Evolutionary conservation across 1,140 invertebrate genomes (phyloP).

Genomic region (Zelostemma sp.): DNA sequence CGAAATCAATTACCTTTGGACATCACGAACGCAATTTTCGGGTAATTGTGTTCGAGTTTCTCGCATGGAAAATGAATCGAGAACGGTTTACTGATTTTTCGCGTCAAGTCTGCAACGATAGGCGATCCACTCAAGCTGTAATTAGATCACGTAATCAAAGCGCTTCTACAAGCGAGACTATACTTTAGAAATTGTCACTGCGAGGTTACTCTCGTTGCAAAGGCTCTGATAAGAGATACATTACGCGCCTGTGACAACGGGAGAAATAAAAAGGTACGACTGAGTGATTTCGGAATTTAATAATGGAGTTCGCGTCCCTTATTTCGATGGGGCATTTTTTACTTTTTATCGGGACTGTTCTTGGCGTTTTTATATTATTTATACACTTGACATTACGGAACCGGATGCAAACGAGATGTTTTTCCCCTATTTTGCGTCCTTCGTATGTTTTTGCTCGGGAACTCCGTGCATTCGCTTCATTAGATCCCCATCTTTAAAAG

Average conservation of each 20-base stretch:
- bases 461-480: conserved; percentile 34
- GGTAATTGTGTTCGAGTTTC: no score
- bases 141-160: conserved; percentile 37
- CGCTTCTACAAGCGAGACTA: conserved; percentile 14
- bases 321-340: no score
- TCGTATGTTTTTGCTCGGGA: no score
- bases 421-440: no score
- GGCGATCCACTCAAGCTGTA: conserved; percentile 28
- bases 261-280: conserved; percentile 16
- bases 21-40: no score
- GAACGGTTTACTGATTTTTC: not conserved
- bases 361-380: no score
- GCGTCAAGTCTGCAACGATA: not conserved
- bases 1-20: no score
- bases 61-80: no score
- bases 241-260: not conserved
- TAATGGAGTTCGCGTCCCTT: no score
- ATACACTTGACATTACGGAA: no score
- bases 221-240: not conserved
- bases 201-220: conserved; percentile 9
- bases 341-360: no score
- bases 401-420: no score
- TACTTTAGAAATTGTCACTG: conserved; percentile 15
- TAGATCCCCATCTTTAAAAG: conserved; percentile 29
- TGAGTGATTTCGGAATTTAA: conserved; percentile 30